Percentiles rank a stretch among this genome's conserved stretches.
These are phyloP conservation scores for Morpho deidamia DNA, from an alignment of 2,888 invertebrate species.

Conservation along the genomic window DNA sequence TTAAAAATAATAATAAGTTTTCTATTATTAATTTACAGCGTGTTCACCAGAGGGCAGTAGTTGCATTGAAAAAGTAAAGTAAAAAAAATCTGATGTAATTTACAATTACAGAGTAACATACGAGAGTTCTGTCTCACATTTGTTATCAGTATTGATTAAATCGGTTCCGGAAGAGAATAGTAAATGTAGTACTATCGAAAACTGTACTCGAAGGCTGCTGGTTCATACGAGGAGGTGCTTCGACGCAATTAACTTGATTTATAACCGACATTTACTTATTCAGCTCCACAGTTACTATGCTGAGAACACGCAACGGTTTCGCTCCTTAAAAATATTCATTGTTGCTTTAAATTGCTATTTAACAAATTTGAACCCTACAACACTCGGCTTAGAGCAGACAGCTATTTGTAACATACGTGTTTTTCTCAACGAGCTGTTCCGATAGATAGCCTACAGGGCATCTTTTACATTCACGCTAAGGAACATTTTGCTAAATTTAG, in stretches of 20 bases:
- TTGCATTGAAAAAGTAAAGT: no score
- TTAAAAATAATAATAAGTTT: no score
- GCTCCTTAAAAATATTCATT: slow-evolving; percentile 36
- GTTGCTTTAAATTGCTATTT: slow-evolving; percentile 28
- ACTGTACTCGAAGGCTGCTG: slow-evolving; percentile 52
- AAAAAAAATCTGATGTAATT: no score
- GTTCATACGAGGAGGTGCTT: slow-evolving; percentile 70
- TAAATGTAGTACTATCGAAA: slow-evolving; percentile 51
- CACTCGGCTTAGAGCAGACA: slow-evolving; percentile 3
- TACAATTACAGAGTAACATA: no score
- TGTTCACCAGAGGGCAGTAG: no score
- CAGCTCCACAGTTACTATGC: slow-evolving; percentile 67
- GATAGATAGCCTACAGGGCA: slow-evolving; percentile 44
- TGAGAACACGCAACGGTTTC: slow-evolving; percentile 51
- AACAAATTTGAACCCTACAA: slow-evolving; percentile 17
- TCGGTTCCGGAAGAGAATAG: slow-evolving; percentile 41
- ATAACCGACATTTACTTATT: slow-evolving; percentile 74
- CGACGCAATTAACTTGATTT: slow-evolving; percentile 78
- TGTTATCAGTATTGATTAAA: slow-evolving; percentile 32
- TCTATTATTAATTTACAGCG: no score
- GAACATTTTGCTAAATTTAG: slow-evolving; percentile 48
- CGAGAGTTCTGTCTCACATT: no score
- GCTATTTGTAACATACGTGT: not conserved
- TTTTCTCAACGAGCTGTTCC: slow-evolving; percentile 33
- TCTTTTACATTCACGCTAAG: slow-evolving; percentile 49